Percentiles rank a stretch among this genome's conserved stretches.
phyloP scores from a whole-genome alignment of 2,888 invertebrate genomes.

The Trissolcus brochymenae region DNA sequence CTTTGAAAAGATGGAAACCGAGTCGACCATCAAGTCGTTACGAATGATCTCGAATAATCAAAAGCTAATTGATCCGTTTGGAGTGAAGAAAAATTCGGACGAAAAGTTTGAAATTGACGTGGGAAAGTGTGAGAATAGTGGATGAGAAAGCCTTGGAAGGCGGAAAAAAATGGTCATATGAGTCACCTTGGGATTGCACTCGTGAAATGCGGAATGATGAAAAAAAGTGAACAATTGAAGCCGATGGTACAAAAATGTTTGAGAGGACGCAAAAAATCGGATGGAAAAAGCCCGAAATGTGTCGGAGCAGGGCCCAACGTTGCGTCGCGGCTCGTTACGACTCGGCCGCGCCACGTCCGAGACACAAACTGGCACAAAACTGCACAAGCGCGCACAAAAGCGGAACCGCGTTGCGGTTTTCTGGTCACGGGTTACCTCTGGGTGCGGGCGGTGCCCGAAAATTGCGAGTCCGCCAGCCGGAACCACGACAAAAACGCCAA shows the following conservation, averaged over 20 bases:
- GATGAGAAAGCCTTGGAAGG: neutral
- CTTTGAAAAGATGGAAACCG: neutral
- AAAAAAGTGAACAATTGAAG: no score
- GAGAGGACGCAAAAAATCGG: neutral
- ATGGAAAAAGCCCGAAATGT: slow-evolving; percentile 1
- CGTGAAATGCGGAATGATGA: neutral
- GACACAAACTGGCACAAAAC: slow-evolving; percentile 34
- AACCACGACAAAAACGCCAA: slow-evolving; percentile 41
- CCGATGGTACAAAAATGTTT: neutral
- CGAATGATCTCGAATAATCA: no score
- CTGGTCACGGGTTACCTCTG: slow-evolving; percentile 33
- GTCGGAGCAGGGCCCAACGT: slow-evolving; percentile 3
- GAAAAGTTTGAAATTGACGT: neutral
- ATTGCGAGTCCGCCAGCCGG: slow-evolving; percentile 20
- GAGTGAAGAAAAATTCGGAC: neutral
- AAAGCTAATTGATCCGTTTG: no score
- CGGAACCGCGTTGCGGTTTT: slow-evolving; percentile 30
- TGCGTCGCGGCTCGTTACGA: slow-evolving; percentile 21
- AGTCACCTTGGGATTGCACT: neutral
- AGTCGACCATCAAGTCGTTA: neutral
- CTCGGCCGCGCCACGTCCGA: slow-evolving; percentile 36
- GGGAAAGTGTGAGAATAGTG: neutral
- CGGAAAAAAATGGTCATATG: neutral
- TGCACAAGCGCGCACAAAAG: slow-evolving; percentile 23
- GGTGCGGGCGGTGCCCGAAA: slow-evolving; percentile 31